Evolutionary conservation across 2,113 vertebrate genomes (phyloP), one percentile per base, ranked within the genome.

Genomic region (Spilogale gracilis): DNA sequence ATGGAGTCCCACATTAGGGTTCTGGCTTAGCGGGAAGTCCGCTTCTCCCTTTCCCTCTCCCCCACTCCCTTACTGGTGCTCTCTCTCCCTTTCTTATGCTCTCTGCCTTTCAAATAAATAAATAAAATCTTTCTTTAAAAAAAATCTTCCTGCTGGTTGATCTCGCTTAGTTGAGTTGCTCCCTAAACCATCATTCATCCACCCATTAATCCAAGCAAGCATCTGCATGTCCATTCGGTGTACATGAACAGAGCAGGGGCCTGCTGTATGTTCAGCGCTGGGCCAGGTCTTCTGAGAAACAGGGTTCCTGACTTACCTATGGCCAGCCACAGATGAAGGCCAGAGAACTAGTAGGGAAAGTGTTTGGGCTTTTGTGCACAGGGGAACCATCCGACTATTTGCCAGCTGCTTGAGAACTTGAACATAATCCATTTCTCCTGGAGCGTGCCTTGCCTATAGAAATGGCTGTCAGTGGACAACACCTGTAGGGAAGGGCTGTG

Each of bases 61-160:
- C 30, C 63, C 13, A 14, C 13, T 30, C 13, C 27, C 2, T 2
- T 6, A 2, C 63, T 14, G 2, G 63, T 32, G 30, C 6, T 2
- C 9, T 0, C 12, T 2, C 63, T 65, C 27, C 32, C 30, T 67
- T 16, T 32, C 30, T 67, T 2, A 67, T 32, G 63, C 14, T 16
- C 30, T 67, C 30, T 67, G 5, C 32, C 27, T 63, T 12, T 63
- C 61, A 67, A 67, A 67, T 65, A 65, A 65, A 60, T 60, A 60
- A 23, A 65, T 65, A 65, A 65, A 65, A 65, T 30, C 12, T 14
- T 30, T 56, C 27, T 65, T 27, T 0, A 65, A 67, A 65, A 32
- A 17, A n/a, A 89, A 38, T 87, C 14, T n/a, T 86, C 25, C 9
- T n/a, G 6, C 45, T 71, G 79, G 38, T 43, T 80, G 79, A 30